Evolutionary conservation across 2,888 invertebrate genomes (phyloP), one percentile per base, ranked within the genome.

Genomic region (Phymatocera aterrima): DNA sequence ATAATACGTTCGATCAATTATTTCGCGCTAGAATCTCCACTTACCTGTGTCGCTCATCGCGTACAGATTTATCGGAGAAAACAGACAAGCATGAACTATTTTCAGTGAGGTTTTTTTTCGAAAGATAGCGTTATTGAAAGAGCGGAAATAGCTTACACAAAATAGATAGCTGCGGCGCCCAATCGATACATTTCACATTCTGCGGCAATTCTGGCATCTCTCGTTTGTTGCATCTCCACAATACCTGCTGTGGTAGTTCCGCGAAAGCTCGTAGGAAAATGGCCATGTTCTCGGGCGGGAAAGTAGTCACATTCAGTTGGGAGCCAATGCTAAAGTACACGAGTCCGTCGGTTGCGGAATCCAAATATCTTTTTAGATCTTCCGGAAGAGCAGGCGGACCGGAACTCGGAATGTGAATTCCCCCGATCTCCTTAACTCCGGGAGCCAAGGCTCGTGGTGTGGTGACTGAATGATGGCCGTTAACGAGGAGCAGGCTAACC

Each of bases 181-280:
- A 72, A 54, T 72, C n/a, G 54, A 72, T 5, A 51, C 72, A 72
- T 51, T 72, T 77, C 24, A 77, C 77, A 43, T 77, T 77, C 78
- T 65, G 54, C 8, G 82, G 83, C 64, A 85, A 70, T 68, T 77
- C 70, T 24, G 83, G 82, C 81, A 86, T 84, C 78, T 80, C 82
- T 77, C 78, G 80, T 57, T 64, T 51, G 70, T 82, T 78, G 83
- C 85, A 87, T 78, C 83, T 86, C 83, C 85, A 85, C 46, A 85
- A 79, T 77, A 88, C 84, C 81, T 83, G 64, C 3, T 15, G n/a
- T 15, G 37, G 18, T 6, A 31, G 31, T 2, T 24, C 5, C 8
- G 57, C 46, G 46, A 12, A 46, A 8, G 8, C 8, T 40, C 8
- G 4, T 4, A 5, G 40, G 40, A 40, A 40, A 40, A 40, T 40